Evolutionary conservation across 2,113 vertebrate genomes (phyloP).

Genomic region (Chlamydotis undulata): DNA sequence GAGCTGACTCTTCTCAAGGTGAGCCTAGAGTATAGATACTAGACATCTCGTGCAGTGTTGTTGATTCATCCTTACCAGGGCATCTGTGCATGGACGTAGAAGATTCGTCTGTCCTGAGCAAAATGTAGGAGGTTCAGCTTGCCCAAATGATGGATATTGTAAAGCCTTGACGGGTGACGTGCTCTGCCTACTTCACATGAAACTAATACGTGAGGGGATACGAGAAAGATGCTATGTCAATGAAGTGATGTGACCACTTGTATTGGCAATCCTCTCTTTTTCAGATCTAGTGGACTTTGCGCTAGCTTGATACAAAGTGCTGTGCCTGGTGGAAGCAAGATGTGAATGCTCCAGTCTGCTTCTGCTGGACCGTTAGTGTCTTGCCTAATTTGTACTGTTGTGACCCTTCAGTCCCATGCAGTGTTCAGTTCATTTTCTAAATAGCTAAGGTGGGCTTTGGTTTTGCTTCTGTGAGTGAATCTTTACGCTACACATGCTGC

Average conservation of each 20-base stretch:
- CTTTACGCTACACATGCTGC: not conserved
- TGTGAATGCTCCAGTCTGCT: not conserved
- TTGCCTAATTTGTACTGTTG: not conserved
- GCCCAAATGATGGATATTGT: not conserved
- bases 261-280: not conserved
- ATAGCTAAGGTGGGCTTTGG: not conserved
- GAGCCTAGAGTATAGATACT: not conserved
- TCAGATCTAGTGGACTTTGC: not conserved
- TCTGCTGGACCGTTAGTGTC: not conserved
- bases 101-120: not conserved
- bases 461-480: not conserved
- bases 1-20: not conserved
- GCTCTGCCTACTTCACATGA: not conserved
- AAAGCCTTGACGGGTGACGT: not conserved
- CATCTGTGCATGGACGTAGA: not conserved
- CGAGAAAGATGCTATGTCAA: rapidly evolving
- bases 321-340: not conserved
- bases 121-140: not conserved
- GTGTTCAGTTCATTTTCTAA: not conserved
- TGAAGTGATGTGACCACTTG: not conserved
- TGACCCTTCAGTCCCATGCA: not conserved
- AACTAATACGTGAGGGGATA: rapidly evolving
- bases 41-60: rapidly evolving
- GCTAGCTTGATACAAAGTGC: not conserved
- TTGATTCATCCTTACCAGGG: not conserved